Conservation (phyloP, 2,113 vertebrate species). For the Emydocephalus ijimae region DNA sequence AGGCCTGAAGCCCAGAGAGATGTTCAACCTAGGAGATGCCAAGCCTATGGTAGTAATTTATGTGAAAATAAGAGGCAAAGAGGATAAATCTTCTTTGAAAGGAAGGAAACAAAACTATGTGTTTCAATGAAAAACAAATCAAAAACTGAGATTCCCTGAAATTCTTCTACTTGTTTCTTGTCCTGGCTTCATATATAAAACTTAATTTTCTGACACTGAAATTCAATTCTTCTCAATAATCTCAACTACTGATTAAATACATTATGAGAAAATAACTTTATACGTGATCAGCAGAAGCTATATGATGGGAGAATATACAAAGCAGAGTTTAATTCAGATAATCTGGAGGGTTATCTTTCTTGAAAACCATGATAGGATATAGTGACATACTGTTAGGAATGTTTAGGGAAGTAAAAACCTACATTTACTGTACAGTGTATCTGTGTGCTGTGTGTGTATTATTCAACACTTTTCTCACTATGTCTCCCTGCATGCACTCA, state of each 20-base stretch:
- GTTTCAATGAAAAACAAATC: background rate
- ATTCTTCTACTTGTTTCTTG: background rate
- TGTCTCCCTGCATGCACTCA: too few species aligned
- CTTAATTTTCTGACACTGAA: background rate
- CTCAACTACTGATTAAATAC: background rate
- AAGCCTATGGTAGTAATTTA: background rate
- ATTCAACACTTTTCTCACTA: too few species aligned
- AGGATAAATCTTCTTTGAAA: background rate
- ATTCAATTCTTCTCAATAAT: background rate
- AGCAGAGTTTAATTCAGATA: background rate
- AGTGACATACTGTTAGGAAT: background rate
- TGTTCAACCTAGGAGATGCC: background rate
- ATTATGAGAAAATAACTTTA: background rate
- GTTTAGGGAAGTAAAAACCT: too few species aligned
- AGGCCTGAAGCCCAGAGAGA: background rate
- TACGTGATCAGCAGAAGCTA: background rate
- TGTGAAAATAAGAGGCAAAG: background rate
- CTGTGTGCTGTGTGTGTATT: too few species aligned
- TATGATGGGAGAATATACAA: background rate
- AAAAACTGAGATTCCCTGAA: background rate
- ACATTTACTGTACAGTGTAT: too few species aligned
- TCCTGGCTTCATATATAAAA: background rate
- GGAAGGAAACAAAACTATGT: background rate
- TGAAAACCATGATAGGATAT: background rate
- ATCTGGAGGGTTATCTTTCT: background rate